phyloP scores from a whole-genome alignment of 2,888 invertebrate genomes.

The Drosophila tripunctata region DNA sequence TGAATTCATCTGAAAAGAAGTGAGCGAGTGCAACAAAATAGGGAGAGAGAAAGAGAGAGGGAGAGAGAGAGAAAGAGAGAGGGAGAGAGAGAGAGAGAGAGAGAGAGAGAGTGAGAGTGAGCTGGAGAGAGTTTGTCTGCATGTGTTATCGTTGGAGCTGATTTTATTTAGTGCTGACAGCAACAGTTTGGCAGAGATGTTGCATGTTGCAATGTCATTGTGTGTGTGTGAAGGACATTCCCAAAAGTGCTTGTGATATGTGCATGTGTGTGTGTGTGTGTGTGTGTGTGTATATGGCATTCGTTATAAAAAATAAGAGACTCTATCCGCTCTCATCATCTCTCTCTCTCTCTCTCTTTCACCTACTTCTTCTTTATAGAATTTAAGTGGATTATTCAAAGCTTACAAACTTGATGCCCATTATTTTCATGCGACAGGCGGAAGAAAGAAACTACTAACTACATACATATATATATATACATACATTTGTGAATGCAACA shows the following conservation, averaged over 20 bases:
- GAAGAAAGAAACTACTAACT: not conserved
- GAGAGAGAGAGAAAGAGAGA: not conserved
- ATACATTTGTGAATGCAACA: constrained; percentile 4
- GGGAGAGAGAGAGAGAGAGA: not conserved
- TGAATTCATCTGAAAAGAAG: constrained; percentile 20
- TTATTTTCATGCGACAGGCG: constrained; percentile 11
- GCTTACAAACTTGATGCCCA: constrained; percentile 45
- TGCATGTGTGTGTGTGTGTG: not conserved
- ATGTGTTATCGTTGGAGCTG: constrained; percentile 56
- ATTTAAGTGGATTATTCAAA: constrained; percentile 72
- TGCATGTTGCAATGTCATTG: constrained; percentile 44
- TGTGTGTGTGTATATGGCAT: constrained; percentile 17
- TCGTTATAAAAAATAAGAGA: constrained; percentile 69
- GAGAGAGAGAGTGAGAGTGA: not conserved
- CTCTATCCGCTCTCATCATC: not conserved
- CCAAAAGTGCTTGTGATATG: constrained; percentile 52
- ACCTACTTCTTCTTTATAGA: constrained; percentile 30
- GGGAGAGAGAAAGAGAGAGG: not conserved
- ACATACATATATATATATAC: too few species aligned
- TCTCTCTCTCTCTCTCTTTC: not conserved
- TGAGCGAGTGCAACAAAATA: not conserved
- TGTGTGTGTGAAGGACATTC: constrained; percentile 67
- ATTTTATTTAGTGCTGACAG: constrained; percentile 72
- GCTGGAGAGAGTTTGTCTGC: constrained; percentile 20
- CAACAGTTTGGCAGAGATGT: constrained; percentile 68